Percentiles rank a stretch among this genome's conserved stretches.
Conservation (phyloP, 1,140 invertebrate species). For the Halesus radiatus region DNA sequence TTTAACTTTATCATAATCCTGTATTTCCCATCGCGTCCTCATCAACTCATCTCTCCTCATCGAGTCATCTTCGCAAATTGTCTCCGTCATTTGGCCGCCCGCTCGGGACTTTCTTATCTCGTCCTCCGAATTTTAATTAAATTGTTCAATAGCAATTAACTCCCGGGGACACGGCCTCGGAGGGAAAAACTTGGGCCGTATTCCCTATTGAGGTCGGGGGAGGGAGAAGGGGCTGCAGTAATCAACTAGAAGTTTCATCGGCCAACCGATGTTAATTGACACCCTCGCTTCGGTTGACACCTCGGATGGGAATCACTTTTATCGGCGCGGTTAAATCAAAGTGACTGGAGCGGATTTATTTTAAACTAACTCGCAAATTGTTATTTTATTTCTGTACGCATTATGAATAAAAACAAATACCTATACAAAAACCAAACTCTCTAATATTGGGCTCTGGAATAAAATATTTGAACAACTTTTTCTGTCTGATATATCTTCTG, state of each 20-base stretch:
- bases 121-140: constrained; percentile 43
- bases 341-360: too few species aligned
- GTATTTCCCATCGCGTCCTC: not conserved
- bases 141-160: constrained; percentile 45
- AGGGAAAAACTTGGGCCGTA: constrained; percentile 13
- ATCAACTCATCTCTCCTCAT: too few species aligned
- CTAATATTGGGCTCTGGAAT: too few species aligned
- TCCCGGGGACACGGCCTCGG: not conserved
- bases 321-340: not conserved
- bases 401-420: too few species aligned
- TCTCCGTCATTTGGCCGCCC: not conserved
- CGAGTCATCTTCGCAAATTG: not conserved
- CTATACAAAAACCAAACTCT: too few species aligned
- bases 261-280: constrained; percentile 31
- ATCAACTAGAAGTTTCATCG: constrained; percentile 25
- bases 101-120: constrained; percentile 20
- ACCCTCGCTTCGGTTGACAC: constrained; percentile 31
- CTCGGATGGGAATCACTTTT: constrained; percentile 24
- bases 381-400: not conserved
- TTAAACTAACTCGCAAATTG: not conserved
- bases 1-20: not conserved
- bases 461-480: too few species aligned
- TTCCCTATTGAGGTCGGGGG: not conserved
- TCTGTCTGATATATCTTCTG: too few species aligned
- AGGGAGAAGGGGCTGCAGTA: not conserved